Percentiles rank a stretch among this genome's conserved stretches.
Conservation (phyloP, 2,113 vertebrate species). For the Corvus hawaiiensis region DNA sequence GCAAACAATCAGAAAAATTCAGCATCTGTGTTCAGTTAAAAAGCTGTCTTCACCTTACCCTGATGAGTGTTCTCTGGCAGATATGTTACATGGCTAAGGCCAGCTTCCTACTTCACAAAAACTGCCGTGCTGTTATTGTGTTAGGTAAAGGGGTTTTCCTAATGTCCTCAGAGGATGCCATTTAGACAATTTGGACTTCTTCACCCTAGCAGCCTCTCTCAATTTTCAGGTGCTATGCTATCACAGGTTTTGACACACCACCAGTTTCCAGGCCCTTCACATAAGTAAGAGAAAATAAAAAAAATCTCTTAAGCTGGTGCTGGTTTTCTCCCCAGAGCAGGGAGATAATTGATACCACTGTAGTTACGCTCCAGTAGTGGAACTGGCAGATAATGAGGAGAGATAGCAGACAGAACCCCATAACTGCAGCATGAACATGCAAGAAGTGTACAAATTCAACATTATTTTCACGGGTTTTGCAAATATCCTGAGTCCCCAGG, state of each 20-base stretch:
- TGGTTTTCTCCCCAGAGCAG: neutral
- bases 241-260: neutral
- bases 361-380: neutral
- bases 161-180: neutral
- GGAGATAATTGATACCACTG: neutral
- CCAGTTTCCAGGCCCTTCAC: neutral
- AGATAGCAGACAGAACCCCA: neutral
- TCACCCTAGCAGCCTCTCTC: neutral
- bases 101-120: neutral
- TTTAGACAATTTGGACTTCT: neutral
- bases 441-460: neutral
- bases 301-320: neutral
- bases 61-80: neutral
- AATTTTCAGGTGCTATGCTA: neutral
- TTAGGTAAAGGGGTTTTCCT: neutral
- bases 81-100: neutral
- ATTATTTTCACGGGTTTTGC: neutral
- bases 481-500: neutral
- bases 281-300: neutral
- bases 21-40: neutral
- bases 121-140: neutral
- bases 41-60: neutral
- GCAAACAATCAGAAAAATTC: neutral
- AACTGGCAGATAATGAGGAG: constrained; percentile 6
- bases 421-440: neutral